These are phyloP conservation scores for Acrocera orbiculus DNA, from an alignment of 2,888 invertebrate species.

Conservation along the genomic window DNA sequence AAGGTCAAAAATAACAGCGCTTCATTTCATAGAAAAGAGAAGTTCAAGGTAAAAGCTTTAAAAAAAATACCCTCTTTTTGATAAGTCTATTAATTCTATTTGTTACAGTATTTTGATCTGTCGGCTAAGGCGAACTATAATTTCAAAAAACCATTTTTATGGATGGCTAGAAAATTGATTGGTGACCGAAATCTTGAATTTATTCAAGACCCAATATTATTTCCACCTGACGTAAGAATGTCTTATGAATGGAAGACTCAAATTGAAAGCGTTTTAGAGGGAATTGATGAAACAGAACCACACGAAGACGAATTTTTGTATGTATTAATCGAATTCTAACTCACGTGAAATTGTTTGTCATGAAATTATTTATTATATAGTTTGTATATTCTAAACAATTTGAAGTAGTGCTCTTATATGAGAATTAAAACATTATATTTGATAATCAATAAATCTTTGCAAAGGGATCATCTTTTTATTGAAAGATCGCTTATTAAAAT, in stretches of 20 bases:
- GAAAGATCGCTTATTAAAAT: too few species aligned
- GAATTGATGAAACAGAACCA: constrained; percentile 87
- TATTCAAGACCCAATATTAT: constrained; percentile 95
- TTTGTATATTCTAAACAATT: too few species aligned
- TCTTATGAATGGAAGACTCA: constrained; percentile 93
- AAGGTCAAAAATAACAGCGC: constrained; percentile 99
- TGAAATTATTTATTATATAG: too few species aligned
- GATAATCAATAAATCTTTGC: too few species aligned
- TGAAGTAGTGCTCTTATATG: too few species aligned
- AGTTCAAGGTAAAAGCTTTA: constrained; percentile 91
- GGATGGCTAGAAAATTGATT: constrained; percentile 94
- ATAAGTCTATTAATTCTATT: too few species aligned
- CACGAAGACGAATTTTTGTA: constrained; percentile 98
- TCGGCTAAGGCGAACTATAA: constrained; percentile 99
- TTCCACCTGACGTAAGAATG: constrained; percentile 97
- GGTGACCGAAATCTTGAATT: constrained; percentile 99
- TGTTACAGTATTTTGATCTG: constrained; percentile 94
- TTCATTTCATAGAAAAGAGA: constrained; percentile 98
- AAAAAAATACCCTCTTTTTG: too few species aligned
- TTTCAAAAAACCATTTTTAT: constrained; percentile 99
- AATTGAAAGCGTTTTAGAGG: constrained; percentile 91
- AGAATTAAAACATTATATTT: too few species aligned
- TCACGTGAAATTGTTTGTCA: too few species aligned
- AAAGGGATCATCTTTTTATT: too few species aligned
- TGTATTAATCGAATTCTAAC: too few species aligned